A percentile compares a stretch with the other conserved stretches of the same genome.
Evolutionary conservation across 2,113 vertebrate genomes (phyloP).

Genomic region (Marmota monax): DNA sequence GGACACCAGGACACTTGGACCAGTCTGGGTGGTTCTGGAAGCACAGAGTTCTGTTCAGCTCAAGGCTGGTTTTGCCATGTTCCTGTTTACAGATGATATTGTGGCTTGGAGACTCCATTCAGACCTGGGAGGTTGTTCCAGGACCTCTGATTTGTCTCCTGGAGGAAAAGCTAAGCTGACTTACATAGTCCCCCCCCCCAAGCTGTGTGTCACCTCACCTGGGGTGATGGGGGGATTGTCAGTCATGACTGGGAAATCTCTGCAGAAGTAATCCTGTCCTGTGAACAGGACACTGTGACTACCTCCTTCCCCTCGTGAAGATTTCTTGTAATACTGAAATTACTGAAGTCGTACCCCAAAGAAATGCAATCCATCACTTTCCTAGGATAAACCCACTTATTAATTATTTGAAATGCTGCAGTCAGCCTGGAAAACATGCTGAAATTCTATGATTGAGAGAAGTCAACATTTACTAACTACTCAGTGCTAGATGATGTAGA

Average conservation of each 20-base stretch:
- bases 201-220: background rate
- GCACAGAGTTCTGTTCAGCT: fast-evolving
- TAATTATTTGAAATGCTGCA: background rate
- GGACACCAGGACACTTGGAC: fast-evolving
- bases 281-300: fast-evolving
- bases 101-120: background rate
- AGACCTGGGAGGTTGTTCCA: background rate
- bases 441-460: fast-evolving
- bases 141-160: too few relatives aligned
- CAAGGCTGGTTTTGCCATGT: fast-evolving
- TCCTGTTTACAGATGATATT: fast-evolving
- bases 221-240: fast-evolving
- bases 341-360: background rate
- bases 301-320: background rate
- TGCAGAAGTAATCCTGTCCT: fast-evolving
- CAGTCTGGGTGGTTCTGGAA: too few relatives aligned
- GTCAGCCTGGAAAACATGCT: background rate
- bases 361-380: background rate
- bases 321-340: fast-evolving
- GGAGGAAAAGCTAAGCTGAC: background rate
- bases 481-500: fast-evolving
- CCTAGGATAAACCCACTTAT: background rate
- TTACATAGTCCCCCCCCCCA: background rate
- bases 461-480: fast-evolving
- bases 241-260: fast-evolving